Evolutionary conservation across 2,888 invertebrate genomes (phyloP), one percentile per base, ranked within the genome.

Genomic region (Ditylenchus weischeri): DNA sequence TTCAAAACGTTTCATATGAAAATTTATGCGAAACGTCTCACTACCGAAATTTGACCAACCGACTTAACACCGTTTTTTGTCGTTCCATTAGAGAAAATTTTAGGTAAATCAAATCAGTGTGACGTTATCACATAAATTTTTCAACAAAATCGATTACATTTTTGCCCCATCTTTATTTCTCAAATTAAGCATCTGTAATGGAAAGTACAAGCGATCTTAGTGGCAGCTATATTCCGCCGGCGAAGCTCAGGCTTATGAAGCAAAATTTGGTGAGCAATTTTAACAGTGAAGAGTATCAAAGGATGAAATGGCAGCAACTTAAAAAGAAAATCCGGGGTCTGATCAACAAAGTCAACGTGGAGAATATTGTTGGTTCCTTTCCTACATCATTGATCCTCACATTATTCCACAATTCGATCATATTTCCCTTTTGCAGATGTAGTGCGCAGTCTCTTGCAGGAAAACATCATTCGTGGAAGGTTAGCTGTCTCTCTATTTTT

Each of bases 281-380:
- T 82, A 98, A 98, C 86, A 88, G 23, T 59, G 23, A 36, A 19
- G 23, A 19, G 1, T 98, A 92, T 85, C 98, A 98, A 84, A 87
- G 96, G 75, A 89, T 98, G 62, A 91, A 95, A 0, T 98, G 98
- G 98, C 96, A 98, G 86, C 93, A 94, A 0, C 85, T 98, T 23
- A 98, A 98, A 84, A 99, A 98, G 84, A 43, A 93, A 93, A 91
- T 99, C 73, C 94, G 96, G 82, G 96, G 98, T 76, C 90, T 91
- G 75, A 93, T 98, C 68, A 98, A 99, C 86, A 98, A 96, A 87
- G 90, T 95, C 0, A 98, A 96, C 83, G 91, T 91, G 0, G 85
- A 91, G 15, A 98, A 98, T 83, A 91, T 98, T 72, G 82, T 82
- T 4, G 43, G 43, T 43, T 43, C 43, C 5, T 43, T 43, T 43